These are phyloP conservation scores for Coranthus polyacanthus DNA, from an alignment of 2,797 vertebrate genomes.

Conservation along the genomic window DNA sequence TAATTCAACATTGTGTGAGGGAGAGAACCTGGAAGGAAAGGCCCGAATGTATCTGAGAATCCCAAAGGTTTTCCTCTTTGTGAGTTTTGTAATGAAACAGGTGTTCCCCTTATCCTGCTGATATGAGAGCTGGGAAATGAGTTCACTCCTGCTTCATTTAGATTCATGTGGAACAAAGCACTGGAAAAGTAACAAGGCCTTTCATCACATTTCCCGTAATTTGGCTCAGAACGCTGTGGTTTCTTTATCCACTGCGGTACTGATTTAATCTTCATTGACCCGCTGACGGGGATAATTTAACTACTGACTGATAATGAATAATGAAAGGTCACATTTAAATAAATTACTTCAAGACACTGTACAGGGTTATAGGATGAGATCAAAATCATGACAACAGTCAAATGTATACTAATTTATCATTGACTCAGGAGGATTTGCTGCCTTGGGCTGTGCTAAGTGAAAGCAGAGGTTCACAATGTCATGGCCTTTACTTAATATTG, in stretches of 20 bases:
- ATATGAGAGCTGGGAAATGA: constrained; percentile 68
- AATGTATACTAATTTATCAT: constrained; percentile 1
- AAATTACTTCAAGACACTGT: constrained; percentile 2
- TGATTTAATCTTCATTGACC: constrained; percentile 57
- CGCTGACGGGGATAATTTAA: constrained; percentile 32
- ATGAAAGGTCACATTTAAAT: constrained; percentile 43
- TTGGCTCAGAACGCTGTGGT: constrained; percentile 42
- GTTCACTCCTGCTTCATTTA: constrained; percentile 62
- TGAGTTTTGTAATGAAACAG: constrained; percentile 67
- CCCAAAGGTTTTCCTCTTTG: constrained; percentile 53
- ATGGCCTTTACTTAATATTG: not conserved
- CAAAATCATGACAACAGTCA: not conserved
- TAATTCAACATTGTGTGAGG: too few relatives aligned
- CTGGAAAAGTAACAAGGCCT: constrained; percentile 43
- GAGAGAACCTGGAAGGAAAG: constrained; percentile 35
- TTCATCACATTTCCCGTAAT: constrained; percentile 51
- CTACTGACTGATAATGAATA: constrained; percentile 31
- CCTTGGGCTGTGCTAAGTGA: constrained; percentile 7
- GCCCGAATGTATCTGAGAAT: constrained; percentile 51
- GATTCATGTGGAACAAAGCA: constrained; percentile 60
- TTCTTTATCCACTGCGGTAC: constrained; percentile 21
- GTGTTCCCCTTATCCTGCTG: constrained; percentile 62
- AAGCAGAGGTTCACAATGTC: not conserved
- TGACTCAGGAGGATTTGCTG: constrained; percentile 1
- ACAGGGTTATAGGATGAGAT: constrained; percentile 6